Percentiles rank a stretch among this genome's conserved stretches.
These are phyloP conservation scores for Vulpes ferrilata DNA, from an alignment of 2,113 vertebrate genomes.

Conservation along the genomic window DNA sequence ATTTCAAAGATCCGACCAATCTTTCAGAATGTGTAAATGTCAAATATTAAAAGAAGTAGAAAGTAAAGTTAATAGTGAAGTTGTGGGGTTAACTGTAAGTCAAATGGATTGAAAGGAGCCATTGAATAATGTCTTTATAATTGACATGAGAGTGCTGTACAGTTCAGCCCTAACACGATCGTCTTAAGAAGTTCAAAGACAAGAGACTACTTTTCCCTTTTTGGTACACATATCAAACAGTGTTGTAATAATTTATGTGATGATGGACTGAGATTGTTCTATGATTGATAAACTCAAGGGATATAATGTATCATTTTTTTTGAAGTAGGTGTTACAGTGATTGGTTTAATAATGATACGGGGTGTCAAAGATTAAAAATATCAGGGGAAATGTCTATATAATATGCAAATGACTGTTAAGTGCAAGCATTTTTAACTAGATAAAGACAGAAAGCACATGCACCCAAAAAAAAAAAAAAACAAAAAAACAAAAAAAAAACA, in stretches of 20 bases:
- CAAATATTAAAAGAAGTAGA: slow-evolving; percentile 72
- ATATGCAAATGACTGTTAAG: slow-evolving; percentile 82
- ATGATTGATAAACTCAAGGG: slow-evolving; percentile 86
- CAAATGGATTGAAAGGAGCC: slow-evolving; percentile 77
- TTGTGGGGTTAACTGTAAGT: slow-evolving; percentile 81
- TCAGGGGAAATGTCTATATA: slow-evolving; percentile 79
- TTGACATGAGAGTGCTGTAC: slow-evolving; percentile 71
- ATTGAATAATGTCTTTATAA: slow-evolving; percentile 79
- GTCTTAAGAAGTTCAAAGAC: slow-evolving; percentile 85
- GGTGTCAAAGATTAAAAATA: slow-evolving; percentile 85
- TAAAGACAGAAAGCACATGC: slow-evolving; percentile 71
- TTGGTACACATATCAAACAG: slow-evolving; percentile 85
- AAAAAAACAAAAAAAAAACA: slow-evolving; percentile 59
- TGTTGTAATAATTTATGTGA: slow-evolving; percentile 86
- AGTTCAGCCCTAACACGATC: slow-evolving; percentile 83
- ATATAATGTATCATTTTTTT: slow-evolving; percentile 82
- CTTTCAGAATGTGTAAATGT: slow-evolving; percentile 63
- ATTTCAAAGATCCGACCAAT: slow-evolving; percentile 58
- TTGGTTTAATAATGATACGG: slow-evolving; percentile 85
- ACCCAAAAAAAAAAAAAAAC: slow-evolving; percentile 58
- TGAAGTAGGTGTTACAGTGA: slow-evolving; percentile 85
- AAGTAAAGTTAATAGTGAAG: slow-evolving; percentile 81
- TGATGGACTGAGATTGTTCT: slow-evolving; percentile 86
- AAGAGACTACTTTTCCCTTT: slow-evolving; percentile 81
- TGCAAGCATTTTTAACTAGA: slow-evolving; percentile 75